Conservation (phyloP, 2,797 vertebrate genomes). For the Gymnopithys bicolor region DNA sequence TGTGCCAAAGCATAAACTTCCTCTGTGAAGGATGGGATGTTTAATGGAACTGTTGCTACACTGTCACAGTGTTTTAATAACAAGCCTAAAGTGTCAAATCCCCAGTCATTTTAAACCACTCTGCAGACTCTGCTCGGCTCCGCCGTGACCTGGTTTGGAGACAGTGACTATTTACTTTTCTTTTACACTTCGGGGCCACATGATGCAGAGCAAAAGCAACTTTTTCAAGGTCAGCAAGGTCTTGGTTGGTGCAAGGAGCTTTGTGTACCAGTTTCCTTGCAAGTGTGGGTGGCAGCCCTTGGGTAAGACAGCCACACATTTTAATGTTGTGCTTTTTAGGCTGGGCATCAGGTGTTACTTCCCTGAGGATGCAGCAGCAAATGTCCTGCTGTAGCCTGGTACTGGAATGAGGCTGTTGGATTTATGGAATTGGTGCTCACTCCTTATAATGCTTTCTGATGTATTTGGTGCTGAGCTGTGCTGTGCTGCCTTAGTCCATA, state of each 20-base stretch:
- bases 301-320: neutral
- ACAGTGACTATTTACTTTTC: neutral
- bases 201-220: neutral
- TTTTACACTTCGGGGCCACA: neutral
- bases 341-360: neutral
- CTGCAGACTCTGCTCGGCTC: neutral
- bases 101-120: neutral
- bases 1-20: conserved; percentile 55
- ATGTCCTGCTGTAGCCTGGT: neutral
- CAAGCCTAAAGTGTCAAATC: conserved; percentile 41
- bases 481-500: conserved; percentile 61
- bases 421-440: conserved; percentile 47
- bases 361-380: neutral
- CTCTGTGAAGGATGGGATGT: conserved; percentile 49
- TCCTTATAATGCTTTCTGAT: conserved; percentile 62
- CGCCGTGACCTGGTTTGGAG: neutral
- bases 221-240: neutral
- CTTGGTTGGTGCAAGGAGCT: neutral
- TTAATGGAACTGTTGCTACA: conserved; percentile 54
- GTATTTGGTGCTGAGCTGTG: conserved; percentile 54
- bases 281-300: neutral
- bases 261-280: neutral
- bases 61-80: conserved; percentile 54
- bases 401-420: conserved; percentile 14
- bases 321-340: neutral